Evolutionary conservation across 2,113 vertebrate species (phyloP).

Genomic region (Nycticebus coucang): DNA sequence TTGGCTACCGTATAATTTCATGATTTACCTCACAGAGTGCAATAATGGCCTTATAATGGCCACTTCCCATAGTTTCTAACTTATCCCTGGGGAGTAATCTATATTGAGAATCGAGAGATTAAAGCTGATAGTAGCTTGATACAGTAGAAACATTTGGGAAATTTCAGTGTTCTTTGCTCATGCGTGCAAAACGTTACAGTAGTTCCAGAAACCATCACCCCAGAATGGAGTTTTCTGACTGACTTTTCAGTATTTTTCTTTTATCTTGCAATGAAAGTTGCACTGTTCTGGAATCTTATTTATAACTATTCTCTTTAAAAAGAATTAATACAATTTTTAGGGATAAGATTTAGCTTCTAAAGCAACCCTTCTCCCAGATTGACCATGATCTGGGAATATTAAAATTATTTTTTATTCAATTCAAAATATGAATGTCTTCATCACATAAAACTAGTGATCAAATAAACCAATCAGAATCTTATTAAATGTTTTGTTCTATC

Average conservation of each 20-base stretch:
- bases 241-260: slow-evolving; percentile 37
- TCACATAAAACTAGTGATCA: neutral
- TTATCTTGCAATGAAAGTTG: slow-evolving; percentile 13
- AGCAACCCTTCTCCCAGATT: rapidly evolving
- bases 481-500: slow-evolving; percentile 2
- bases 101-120: slow-evolving; percentile 54
- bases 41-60: slow-evolving; percentile 61
- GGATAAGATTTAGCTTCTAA: neutral
- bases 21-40: slow-evolving; percentile 63
- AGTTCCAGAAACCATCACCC: slow-evolving; percentile 22
- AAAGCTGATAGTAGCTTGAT: slow-evolving; percentile 38
- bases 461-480: neutral
- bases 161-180: slow-evolving; percentile 56
- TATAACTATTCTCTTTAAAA: slow-evolving; percentile 13
- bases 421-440: neutral
- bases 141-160: slow-evolving; percentile 42
- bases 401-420: slow-evolving; percentile 12
- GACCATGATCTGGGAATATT: neutral
- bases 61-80: slow-evolving; percentile 51
- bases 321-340: neutral
- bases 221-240: slow-evolving; percentile 4
- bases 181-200: slow-evolving; percentile 32
- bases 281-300: slow-evolving; percentile 4
- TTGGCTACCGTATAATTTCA: slow-evolving; percentile 59
- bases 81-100: slow-evolving; percentile 58